Evolutionary conservation across 2,797 vertebrate species (phyloP).

Genomic region (Sorex maritimensis): DNA sequence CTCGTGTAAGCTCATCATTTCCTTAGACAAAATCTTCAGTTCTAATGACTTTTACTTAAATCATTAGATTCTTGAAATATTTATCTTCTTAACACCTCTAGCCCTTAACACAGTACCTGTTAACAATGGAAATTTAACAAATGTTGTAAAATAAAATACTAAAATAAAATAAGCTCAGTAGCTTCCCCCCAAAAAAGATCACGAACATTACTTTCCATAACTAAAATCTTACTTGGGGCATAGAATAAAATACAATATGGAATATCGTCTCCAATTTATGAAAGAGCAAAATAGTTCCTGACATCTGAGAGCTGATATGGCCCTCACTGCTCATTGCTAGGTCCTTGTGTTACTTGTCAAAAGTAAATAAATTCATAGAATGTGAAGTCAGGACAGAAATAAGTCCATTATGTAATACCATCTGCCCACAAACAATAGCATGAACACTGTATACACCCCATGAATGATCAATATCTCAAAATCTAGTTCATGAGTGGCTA

Average conservation of each 20-base stretch:
- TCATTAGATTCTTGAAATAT: background rate
- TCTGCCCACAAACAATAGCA: conserved; percentile 5
- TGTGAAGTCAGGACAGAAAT: background rate
- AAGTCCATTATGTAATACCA: background rate
- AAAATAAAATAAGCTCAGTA: background rate
- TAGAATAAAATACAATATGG: background rate
- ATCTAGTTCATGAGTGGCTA: background rate
- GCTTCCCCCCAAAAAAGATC: background rate
- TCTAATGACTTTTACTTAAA: no score
- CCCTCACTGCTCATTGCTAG: no score
- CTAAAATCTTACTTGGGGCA: background rate
- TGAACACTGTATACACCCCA: background rate
- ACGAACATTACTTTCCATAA: background rate
- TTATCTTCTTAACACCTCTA: background rate
- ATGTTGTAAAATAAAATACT: background rate
- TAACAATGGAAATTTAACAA: background rate
- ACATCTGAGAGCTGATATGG: background rate
- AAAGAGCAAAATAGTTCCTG: background rate
- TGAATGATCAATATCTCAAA: background rate
- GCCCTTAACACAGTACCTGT: background rate
- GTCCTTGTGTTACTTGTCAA: background rate
- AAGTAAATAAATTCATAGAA: background rate
- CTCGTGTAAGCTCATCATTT: no score
- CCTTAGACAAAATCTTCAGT: no score
- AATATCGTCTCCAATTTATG: background rate